These are phyloP conservation scores for Enteromius argenteus DNA, from an alignment of 2,797 vertebrate species.

Conservation along the genomic window DNA sequence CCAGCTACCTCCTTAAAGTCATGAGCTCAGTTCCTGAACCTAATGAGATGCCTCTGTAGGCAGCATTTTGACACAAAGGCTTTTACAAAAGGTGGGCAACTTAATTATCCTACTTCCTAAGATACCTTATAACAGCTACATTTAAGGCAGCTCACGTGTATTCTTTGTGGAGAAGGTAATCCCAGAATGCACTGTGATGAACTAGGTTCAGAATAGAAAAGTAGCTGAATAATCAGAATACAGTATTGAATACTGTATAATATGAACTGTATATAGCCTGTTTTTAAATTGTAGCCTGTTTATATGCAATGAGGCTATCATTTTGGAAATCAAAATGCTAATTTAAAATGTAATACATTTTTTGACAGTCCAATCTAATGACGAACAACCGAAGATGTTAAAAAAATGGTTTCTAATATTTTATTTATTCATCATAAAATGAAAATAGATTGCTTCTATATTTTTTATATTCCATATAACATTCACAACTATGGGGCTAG, in stretches of 20 bases:
- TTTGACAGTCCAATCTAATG: neutral
- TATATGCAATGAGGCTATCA: neutral
- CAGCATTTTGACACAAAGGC: constrained; percentile 3
- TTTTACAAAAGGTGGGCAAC: neutral
- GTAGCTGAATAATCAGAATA: neutral
- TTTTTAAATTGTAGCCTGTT: too few species aligned
- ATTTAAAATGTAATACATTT: neutral
- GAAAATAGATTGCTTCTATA: too few species aligned
- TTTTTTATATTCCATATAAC: neutral
- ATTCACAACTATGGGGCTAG: too few species aligned
- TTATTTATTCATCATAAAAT: too few species aligned
- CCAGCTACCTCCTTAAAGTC: neutral
- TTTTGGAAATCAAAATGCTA: neutral
- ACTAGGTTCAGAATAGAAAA: neutral
- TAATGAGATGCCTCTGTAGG: constrained; percentile 18
- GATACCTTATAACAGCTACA: neutral
- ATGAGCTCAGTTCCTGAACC: neutral
- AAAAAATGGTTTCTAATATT: neutral
- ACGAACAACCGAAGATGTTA: neutral
- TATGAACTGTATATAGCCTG: too few species aligned
- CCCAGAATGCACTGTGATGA: neutral
- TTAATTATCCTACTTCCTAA: neutral
- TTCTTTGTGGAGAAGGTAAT: neutral
- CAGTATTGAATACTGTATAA: neutral
- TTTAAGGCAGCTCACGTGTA: neutral